Evolutionary conservation across 2,888 invertebrate genomes (phyloP), one percentile per base, ranked within the genome.

Genomic region (Perdita meconis): DNA sequence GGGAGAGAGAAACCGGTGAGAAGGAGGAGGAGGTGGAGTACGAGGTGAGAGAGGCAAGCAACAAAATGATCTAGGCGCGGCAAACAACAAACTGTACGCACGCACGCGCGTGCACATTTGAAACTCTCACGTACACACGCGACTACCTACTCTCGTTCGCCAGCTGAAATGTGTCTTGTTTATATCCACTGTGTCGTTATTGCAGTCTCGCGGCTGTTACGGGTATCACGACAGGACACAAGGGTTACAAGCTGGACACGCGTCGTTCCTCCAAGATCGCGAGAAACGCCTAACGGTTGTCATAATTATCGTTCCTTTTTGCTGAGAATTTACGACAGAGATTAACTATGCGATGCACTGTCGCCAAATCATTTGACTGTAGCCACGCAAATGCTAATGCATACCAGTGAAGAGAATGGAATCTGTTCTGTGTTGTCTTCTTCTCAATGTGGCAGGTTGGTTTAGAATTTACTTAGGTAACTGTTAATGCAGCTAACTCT

Each of bases 41-140:
- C 40, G 81, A 74, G 76, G 71, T 36, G 81, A 78, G 80, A 78
- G 81, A 84, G 72, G 82, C 68, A 56, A 83, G 82, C 71, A 84
- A 86, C 79, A 82, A 88, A 89, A 88, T 86, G 82, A 87, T 85
- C 85, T 88, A 87, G 89, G 89, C 83, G 88, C 86, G 88, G 89
- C 87, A 74, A 86, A 88, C 82, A 87, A 87, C 87, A 88, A 88
- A 88, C 83, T 85, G 57, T 73, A 75, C 60, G 64, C 60, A 30
- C 57, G 42, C 44, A 47, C 63, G 57, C 60, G 55, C 38, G n/a
- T 6, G 51, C 1, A 24, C 47, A 24, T 73, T 61, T 57, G 70
- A 68, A 60, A 24, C 61, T 50, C 65, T 56, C 63, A 13, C 55
- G 63, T 34, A 50, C 53, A 36, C 50, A 40, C 3, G 42, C 24